Percentiles rank a stretch among this genome's conserved stretches.
phyloP scores from a whole-genome alignment of 2,113 vertebrate species.

The Regulus satrapa region DNA sequence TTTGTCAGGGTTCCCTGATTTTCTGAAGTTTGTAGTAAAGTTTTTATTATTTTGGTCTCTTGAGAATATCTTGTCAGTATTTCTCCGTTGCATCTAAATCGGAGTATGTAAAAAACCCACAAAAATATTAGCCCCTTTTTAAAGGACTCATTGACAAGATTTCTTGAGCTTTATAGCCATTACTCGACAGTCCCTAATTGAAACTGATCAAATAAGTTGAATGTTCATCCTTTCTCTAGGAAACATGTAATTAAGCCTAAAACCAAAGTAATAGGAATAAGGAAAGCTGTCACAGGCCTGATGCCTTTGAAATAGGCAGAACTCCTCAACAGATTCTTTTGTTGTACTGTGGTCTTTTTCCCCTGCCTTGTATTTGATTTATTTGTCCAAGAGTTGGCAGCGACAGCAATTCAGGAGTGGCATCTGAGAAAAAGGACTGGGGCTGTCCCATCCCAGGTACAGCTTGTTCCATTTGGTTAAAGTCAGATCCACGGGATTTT shows the following conservation, averaged over 20 bases:
- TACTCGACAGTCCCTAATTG: not conserved
- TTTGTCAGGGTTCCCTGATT: not conserved
- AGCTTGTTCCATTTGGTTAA: not conserved
- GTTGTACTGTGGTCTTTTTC: not conserved
- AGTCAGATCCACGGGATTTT: not conserved
- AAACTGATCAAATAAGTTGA: not conserved
- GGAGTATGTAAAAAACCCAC: not conserved
- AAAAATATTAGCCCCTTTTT: not conserved
- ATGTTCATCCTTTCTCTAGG: not conserved
- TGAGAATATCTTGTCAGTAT: not conserved
- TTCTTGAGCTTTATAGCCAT: not conserved
- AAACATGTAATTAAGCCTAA: not conserved
- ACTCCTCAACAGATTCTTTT: not conserved
- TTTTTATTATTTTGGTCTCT: not conserved
- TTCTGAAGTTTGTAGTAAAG: not conserved
- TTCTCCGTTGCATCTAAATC: not conserved
- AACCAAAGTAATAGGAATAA: not conserved
- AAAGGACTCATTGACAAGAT: rapidly evolving
- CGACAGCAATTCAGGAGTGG: not conserved
- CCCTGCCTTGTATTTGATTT: not conserved
- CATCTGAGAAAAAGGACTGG: not conserved
- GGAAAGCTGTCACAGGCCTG: not conserved
- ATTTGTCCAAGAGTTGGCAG: not conserved
- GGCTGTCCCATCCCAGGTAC: not conserved
- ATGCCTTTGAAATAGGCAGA: not conserved